Evolutionary conservation across 1,140 invertebrate genomes (phyloP), one percentile per base, ranked within the genome.

Genomic region (Wiebesia pumilae): DNA sequence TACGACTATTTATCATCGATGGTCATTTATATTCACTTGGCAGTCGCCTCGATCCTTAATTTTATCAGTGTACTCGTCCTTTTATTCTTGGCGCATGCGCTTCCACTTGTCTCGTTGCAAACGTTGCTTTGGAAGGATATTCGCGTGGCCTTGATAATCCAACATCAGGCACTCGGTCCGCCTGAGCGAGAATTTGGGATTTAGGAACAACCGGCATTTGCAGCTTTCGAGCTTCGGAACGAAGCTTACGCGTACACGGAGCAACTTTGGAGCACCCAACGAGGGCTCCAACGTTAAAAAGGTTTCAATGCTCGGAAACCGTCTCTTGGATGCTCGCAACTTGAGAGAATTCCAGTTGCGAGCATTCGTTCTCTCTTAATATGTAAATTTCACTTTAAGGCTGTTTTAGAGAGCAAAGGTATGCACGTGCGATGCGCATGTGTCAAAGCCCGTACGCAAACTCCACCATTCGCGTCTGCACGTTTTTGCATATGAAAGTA

Each of bases 401-500:
- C 27, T 47, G 43, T 77, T 77, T 16, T 47, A 77, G 43, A 79
- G 47, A 79, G 24, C 51, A 35, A 33, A n/a, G 24, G 19, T n/a
- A n/a, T 43, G 40, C 16, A 43, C 27, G 14, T 14, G 71, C 2
- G 10, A 14, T 43, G 54, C 79, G 62, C 38, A 38, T 87, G 79
- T 62, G 79, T 81, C 79, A 81, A 81, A 65, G 58, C 35, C 58
- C n/a, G 79, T 3, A 7, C 16, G 35, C 21, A n/a, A 78, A 78
- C 75, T 51, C 77, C 85, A 69, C 40, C 19, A 67, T 30, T 6
- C 10, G 81, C 81, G 19, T 30, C 19, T 21, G 81, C 81, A 65
- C 84, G 62, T 77, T 81, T 90, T 91, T 91, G 89, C 90, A 91
- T 91, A 91, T 90, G 91, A 91, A 92, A 90, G 89, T 89, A 89